These are phyloP conservation scores for Forbesichthys papilliferus DNA, from an alignment of 2,113 vertebrate species.

Conservation along the genomic window DNA sequence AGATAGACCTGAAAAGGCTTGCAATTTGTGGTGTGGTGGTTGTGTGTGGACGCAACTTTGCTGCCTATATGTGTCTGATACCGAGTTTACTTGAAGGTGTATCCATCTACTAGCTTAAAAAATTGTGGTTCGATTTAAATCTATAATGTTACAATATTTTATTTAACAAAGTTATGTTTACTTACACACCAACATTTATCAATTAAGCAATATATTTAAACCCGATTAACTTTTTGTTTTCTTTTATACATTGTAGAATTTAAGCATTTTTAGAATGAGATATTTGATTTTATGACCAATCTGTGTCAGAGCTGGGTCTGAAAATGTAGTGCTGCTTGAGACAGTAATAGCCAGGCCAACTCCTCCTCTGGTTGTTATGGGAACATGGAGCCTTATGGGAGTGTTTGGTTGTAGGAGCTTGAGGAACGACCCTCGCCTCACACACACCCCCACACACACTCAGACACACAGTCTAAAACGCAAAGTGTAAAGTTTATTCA, in stretches of 20 bases:
- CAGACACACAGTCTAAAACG: neutral
- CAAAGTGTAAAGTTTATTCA: too few species aligned
- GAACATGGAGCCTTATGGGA: neutral
- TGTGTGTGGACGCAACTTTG: slow-evolving; percentile 9
- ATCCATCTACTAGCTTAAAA: too few species aligned
- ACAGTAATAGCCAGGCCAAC: neutral
- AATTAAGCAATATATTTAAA: too few species aligned
- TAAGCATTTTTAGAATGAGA: too few species aligned
- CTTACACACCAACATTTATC: too few species aligned
- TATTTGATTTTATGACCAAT: neutral
- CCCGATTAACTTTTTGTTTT: too few species aligned
- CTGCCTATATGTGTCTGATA: slow-evolving; percentile 26
- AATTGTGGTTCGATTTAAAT: too few species aligned
- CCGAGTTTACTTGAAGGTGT: slow-evolving; percentile 9
- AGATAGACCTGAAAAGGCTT: slow-evolving; percentile 56
- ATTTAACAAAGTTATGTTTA: too few species aligned
- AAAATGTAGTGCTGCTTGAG: neutral
- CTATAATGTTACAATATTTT: too few species aligned
- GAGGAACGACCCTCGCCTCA: neutral
- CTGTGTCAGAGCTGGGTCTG: neutral
- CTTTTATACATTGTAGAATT: too few species aligned
- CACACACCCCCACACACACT: neutral
- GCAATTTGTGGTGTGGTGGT: slow-evolving; percentile 26
- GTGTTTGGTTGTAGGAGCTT: neutral
- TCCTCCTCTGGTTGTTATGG: slow-evolving; percentile 1